Base-by-base conservation (phyloP, 2,113 vertebrate genomes). In the Lasiurus cinereus region DNA sequence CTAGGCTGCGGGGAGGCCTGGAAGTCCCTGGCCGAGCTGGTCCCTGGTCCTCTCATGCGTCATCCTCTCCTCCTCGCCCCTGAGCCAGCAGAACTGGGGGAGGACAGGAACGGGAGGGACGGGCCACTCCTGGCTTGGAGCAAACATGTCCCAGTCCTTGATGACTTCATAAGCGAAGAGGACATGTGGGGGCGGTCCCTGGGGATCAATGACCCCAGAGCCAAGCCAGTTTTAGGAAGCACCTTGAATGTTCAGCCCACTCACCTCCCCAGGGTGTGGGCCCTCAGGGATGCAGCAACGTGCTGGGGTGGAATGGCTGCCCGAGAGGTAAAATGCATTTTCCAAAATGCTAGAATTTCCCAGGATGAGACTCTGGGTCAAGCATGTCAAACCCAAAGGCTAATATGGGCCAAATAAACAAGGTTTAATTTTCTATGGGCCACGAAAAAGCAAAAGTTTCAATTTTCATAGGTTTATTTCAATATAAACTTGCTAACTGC, bases 21-120 rank as follows among this genome's bases (percentile, higher is more conserved):
- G 92, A 95, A 92, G 93, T 83, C 88, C 76, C 92, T 96, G 24
- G 3, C 22, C 43, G 72, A 3, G 4, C 64, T 50, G 73, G 48
- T 66, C 31, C 43, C 79, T 70, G 31, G 39, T 87, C 43, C 69
- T 86, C 8, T 13, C 11, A 0, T 85, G 76, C 18, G 67, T 96
- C 96, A 95, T 82, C 43, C 62, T 92, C 78, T n/a, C 36, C 19
- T 50, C n/a, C 46, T 18, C 12, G 15, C 4, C 46, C 19, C 24
- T 0, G 12, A 1, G 12, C 54, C 77, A 24, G 18, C 46, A 46
- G 83, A 66, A 73, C 16, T 33, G 67, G 18, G 50, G 52, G 54
- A 78, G 77, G 54, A 54, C 16, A 21, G 77, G 31, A 67, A 14
- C 27, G n/a, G n/a, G n/a, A 9, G 10, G 36, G 12, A 29, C 31